Conservation (phyloP, 2,797 vertebrate genomes). For the Leuciscus waleckii region DNA sequence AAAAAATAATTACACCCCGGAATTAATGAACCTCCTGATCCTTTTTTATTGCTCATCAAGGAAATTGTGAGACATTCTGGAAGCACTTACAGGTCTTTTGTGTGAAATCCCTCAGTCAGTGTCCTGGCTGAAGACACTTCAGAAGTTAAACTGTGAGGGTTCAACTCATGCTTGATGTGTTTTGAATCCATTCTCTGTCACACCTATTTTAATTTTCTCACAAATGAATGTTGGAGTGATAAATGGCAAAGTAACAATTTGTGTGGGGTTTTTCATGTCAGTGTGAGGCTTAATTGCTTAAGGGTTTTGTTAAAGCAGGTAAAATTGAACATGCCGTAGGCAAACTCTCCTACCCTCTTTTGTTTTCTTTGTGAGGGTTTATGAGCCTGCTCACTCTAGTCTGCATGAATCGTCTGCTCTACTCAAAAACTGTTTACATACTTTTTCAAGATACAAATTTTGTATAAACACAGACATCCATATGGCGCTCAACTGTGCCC, state of each 20-base stretch:
- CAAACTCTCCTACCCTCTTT: conserved; percentile 64
- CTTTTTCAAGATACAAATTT: conserved; percentile 63
- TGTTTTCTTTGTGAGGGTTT: conserved; percentile 57
- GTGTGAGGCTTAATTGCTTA: conserved; percentile 47
- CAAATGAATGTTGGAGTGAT: not conserved
- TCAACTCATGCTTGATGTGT: conserved; percentile 34
- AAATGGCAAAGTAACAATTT: conserved; percentile 18
- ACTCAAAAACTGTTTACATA: conserved; percentile 70
- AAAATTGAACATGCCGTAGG: conserved; percentile 53
- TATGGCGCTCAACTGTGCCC: conserved; percentile 23
- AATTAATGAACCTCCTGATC: not conserved
- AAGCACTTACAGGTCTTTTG: conserved; percentile 60
- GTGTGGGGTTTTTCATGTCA: not conserved
- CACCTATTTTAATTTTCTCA: conserved; percentile 32
- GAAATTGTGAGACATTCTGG: conserved; percentile 41
- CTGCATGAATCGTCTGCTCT: conserved; percentile 54
- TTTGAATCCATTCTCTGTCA: conserved; percentile 33
- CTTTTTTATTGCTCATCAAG: conserved; percentile 5
- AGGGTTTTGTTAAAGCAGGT: conserved; percentile 51
- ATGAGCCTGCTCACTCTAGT: conserved; percentile 57
- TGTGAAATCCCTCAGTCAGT: conserved; percentile 62
- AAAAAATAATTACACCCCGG: not conserved
- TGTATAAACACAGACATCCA: conserved; percentile 60
- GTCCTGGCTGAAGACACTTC: conserved; percentile 44
- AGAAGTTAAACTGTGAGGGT: conserved; percentile 36